Base-by-base conservation (phyloP, 2,797 vertebrate species). In the Cephalopachus bancanus region DNA sequence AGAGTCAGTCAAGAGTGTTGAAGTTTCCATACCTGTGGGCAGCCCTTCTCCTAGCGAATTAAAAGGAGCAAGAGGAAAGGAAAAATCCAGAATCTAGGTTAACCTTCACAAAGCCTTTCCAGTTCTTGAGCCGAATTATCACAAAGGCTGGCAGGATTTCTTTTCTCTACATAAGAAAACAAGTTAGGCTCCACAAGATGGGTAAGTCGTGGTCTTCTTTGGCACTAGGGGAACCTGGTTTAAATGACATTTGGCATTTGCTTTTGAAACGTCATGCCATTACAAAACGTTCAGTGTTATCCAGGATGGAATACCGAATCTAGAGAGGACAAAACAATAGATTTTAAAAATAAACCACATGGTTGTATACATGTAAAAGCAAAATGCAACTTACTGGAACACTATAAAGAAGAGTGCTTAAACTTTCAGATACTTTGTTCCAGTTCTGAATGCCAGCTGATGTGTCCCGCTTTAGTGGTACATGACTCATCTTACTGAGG, bases 401-500 rank as follows among this genome's bases (percentile, higher is more conserved):
- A 64, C 5, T 81, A 72, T 53, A 74, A 84, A 97, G 64, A 92
- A 84, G 75, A 90, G 84, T 55, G 15, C 80, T 83, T 91, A 33
- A 93, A 64, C 49, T 15, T 49, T 24, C 60, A 96, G 26, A 62
- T 97, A 96, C 92, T 97, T 95, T 97, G 20, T 96, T 97, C 92
- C 16, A 8, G 93, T 94, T 94, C 97, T 97, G 59, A 79, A 83
- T 96, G 69, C 95, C 98, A 91, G 33, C 71, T 97, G 93, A 67
- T 84, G 93, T 90, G 60, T 69, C 69, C 80, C 57, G 90, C 72
- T 93, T 84, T 94, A 79, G 78, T 33, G 83, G 65, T 7, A 16
- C 30, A 74, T 97, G 97, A 98, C 87, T 98, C 97, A 98, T 94
- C 75, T 79, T 90, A 62, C 87, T 86, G 86, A 98, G 92, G 57